phyloP scores from a whole-genome alignment of 2,888 invertebrate species.

The Aphelenchoides bicaudatus region DNA sequence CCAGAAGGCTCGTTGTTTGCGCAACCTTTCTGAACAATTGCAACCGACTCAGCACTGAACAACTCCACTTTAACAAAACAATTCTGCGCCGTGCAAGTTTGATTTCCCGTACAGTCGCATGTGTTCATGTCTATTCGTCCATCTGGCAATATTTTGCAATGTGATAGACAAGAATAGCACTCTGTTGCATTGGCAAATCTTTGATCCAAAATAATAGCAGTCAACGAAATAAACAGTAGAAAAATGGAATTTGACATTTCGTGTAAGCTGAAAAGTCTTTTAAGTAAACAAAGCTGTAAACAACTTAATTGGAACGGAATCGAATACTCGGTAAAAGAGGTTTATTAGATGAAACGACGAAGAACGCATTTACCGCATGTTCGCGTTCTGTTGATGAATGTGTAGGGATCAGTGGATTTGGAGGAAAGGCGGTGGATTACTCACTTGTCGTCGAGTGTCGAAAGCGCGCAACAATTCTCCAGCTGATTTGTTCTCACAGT shows the following conservation, averaged over 20 bases:
- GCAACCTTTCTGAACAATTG: slow-evolving; percentile 60
- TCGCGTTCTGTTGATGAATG: too few species aligned
- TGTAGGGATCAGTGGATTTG: too few species aligned
- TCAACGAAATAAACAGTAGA: neutral
- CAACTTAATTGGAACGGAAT: too few species aligned
- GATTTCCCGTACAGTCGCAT: slow-evolving; percentile 52
- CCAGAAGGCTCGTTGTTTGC: slow-evolving; percentile 50
- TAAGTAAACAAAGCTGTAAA: too few species aligned
- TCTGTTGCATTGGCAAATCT: slow-evolving; percentile 14
- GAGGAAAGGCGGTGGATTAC: too few species aligned
- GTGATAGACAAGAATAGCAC: slow-evolving; percentile 54
- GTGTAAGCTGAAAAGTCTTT: neutral
- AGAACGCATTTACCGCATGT: too few species aligned
- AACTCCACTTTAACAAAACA: slow-evolving; percentile 42
- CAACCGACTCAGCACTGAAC: slow-evolving; percentile 50
- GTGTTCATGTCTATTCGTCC: slow-evolving; percentile 44
- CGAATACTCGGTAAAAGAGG: too few species aligned
- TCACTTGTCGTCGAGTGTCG: too few species aligned
- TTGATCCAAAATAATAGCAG: neutral
- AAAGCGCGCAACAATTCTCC: too few species aligned
- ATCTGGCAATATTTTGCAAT: slow-evolving; percentile 39
- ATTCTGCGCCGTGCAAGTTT: slow-evolving; percentile 34
- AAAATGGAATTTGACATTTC: neutral
- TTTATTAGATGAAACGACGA: too few species aligned
- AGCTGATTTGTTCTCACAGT: too few species aligned